phyloP scores from a whole-genome alignment of 2,797 vertebrate genomes.

The Gymnothorax javanicus region DNA sequence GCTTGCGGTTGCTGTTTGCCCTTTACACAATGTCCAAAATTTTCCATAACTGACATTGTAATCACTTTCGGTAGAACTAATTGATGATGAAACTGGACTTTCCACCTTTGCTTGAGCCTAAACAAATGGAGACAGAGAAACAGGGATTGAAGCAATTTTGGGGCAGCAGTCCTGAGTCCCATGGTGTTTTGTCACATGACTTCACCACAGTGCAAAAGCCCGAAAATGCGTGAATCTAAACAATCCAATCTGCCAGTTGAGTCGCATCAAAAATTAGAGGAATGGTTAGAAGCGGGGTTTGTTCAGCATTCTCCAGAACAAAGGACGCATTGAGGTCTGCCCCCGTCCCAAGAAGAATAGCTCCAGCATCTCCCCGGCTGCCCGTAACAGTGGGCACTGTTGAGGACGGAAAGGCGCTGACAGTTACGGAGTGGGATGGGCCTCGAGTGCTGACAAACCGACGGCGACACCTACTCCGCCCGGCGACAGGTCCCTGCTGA shows the following conservation, averaged over 20 bases:
- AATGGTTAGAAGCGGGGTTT: slow-evolving; percentile 1
- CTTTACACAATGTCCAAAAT: too few relatives aligned
- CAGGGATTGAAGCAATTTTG: not conserved
- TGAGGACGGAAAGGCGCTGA: slow-evolving; percentile 37
- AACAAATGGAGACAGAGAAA: too few relatives aligned
- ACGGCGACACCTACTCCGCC: not conserved
- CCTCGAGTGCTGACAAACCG: not conserved
- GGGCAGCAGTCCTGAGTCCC: not conserved
- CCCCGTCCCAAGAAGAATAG: slow-evolving; percentile 2
- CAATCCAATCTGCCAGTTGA: not conserved
- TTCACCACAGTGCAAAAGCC: not conserved
- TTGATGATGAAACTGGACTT: too few relatives aligned
- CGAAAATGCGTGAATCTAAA: too few relatives aligned
- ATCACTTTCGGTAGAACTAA: too few relatives aligned
- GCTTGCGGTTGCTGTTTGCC: too few relatives aligned
- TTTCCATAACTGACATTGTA: too few relatives aligned
- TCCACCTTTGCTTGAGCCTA: not conserved
- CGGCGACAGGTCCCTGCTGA: not conserved
- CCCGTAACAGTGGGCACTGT: slow-evolving; percentile 33
- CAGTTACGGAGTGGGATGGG: not conserved
- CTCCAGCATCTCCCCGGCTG: not conserved
- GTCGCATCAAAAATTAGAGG: not conserved
- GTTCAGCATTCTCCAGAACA: not conserved
- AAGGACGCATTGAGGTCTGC: not conserved
- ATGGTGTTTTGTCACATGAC: not conserved